These are phyloP conservation scores for Nephila pilipes DNA, from an alignment of 1,140 invertebrate genomes.

Conservation along the genomic window DNA sequence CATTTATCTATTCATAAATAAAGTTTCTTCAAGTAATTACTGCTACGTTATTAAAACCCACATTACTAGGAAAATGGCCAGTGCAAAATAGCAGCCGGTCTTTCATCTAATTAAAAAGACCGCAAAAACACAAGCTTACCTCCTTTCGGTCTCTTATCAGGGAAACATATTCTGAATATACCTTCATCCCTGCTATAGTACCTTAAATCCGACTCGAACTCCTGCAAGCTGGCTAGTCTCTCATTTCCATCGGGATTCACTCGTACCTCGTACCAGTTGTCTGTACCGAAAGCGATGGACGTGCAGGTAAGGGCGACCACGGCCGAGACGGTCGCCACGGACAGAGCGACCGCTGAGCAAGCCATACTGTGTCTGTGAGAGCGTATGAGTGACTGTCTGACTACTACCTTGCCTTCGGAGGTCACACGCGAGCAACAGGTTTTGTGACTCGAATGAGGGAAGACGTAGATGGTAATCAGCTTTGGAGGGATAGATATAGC, in stretches of 20 bases:
- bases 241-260: conserved; percentile 84
- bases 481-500: neutral
- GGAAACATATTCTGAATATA: conserved; percentile 94
- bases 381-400: neutral
- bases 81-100: too few relatives aligned
- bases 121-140: conserved; percentile 83
- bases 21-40: too few relatives aligned
- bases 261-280: conserved; percentile 96
- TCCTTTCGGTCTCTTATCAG: conserved; percentile 89
- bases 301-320: conserved; percentile 94
- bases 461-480: conserved; percentile 3
- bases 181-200: conserved; percentile 82
- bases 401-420: neutral
- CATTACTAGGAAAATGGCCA: too few relatives aligned
- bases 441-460: neutral
- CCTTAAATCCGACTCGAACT: conserved; percentile 77
- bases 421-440: conserved; percentile 39
- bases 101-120: too few relatives aligned
- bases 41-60: too few relatives aligned
- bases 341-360: conserved; percentile 95
- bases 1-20: too few relatives aligned
- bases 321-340: conserved; percentile 94
- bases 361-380: conserved; percentile 85
- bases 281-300: conserved; percentile 95
- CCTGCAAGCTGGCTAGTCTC: conserved; percentile 53